Conservation (phyloP, 2,888 invertebrate genomes). For the Notodonta dromedarius region DNA sequence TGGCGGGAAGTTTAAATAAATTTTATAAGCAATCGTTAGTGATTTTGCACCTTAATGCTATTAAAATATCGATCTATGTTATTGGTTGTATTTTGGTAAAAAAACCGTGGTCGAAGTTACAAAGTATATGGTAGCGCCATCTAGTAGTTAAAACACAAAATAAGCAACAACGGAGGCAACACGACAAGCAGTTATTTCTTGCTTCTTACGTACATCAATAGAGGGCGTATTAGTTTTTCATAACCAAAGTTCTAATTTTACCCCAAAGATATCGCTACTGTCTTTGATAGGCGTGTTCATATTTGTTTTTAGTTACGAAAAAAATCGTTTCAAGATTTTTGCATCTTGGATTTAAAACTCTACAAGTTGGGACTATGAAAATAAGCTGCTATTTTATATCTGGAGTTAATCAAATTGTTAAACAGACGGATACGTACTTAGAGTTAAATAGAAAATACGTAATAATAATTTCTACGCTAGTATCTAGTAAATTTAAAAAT, state of each 20-base stretch:
- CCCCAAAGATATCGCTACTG: neutral
- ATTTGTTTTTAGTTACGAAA: neutral
- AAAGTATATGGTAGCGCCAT: neutral
- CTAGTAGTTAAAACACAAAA: neutral
- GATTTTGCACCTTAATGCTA: slow-evolving; percentile 9
- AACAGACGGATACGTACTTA: too few species aligned
- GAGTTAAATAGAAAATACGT: too few species aligned
- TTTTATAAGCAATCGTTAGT: slow-evolving; percentile 26
- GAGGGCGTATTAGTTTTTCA: neutral
- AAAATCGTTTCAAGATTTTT: neutral
- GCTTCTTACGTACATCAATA: neutral
- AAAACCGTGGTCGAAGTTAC: neutral
- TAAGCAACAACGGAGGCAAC: neutral
- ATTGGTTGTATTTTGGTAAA: too few species aligned
- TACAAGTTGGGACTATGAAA: neutral
- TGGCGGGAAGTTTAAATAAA: slow-evolving; percentile 24
- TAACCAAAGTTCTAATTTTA: neutral
- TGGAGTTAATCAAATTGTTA: too few species aligned
- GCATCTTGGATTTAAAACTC: too few species aligned
- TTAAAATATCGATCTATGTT: neutral
- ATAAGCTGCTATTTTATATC: too few species aligned
- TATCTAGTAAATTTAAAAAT: too few species aligned
- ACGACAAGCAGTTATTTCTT: neutral
- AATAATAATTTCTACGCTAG: too few species aligned
- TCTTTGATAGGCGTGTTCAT: neutral